Conservation (phyloP, 1,140 invertebrate genomes). For the Drosophila littoralis region DNA sequence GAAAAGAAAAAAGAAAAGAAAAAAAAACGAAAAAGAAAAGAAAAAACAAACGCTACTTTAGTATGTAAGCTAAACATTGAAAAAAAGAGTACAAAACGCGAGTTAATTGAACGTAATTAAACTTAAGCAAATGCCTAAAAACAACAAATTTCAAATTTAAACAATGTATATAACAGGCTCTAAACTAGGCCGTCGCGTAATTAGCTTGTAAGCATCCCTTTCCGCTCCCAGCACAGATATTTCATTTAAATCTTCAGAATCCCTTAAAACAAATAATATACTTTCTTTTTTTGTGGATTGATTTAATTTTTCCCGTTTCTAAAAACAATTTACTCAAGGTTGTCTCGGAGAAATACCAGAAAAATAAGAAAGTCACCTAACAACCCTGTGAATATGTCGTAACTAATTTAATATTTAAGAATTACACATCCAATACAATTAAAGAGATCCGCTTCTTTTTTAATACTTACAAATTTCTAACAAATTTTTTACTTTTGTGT, state of each 20-base stretch:
- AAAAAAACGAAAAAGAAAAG: conserved; percentile 24
- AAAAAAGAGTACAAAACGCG: conserved; percentile 78
- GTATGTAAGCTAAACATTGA: conserved; percentile 56
- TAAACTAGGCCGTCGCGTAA: conserved; percentile 30
- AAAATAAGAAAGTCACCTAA: conserved; percentile 9
- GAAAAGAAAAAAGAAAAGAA: conserved; percentile 9
- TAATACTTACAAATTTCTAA: conserved; percentile 8
- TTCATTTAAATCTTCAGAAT: neutral
- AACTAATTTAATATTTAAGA: conserved; percentile 24
- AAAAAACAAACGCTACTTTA: conserved; percentile 22
- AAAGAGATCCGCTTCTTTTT: conserved; percentile 17
- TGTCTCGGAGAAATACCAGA: neutral
- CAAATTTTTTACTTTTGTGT: conserved; percentile 39
- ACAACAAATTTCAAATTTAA: conserved; percentile 29
- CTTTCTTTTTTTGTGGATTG: neutral
- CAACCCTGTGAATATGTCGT: conserved; percentile 64
- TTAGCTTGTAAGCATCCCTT: conserved; percentile 29
- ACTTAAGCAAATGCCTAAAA: conserved; percentile 36
- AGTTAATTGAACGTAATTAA: conserved; percentile 67
- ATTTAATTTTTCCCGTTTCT: neutral
- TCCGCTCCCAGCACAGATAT: neutral
- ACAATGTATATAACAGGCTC: conserved; percentile 37
- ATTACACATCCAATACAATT: conserved; percentile 1
- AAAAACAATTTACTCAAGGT: neutral
- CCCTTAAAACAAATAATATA: too few relatives aligned